phyloP scores from a whole-genome alignment of 2,113 vertebrate species.

The Stegostoma tigrinum region DNA sequence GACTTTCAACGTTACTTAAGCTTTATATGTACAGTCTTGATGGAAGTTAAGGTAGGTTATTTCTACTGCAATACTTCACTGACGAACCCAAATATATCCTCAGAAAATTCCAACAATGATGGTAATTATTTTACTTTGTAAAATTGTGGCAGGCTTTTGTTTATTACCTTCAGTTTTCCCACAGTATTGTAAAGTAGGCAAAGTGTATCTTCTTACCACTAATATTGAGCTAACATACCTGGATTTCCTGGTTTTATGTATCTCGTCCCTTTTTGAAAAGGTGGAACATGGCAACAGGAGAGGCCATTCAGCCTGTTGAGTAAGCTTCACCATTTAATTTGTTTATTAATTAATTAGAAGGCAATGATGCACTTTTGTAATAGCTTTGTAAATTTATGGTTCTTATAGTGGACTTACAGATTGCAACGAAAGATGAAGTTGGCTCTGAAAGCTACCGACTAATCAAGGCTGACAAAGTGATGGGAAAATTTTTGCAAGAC shows the following conservation, averaged over 20 bases:
- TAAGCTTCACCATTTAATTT: no score
- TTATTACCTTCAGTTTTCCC: neutral
- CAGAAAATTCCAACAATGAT: neutral
- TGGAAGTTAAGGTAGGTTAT: neutral
- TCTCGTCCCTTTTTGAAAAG: neutral
- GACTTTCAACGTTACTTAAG: neutral
- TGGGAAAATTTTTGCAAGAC: neutral
- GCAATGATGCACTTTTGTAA: neutral
- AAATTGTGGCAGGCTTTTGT: neutral
- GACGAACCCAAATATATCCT: neutral
- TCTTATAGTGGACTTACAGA: neutral
- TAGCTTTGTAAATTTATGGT: neutral
- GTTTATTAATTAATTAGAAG: no score
- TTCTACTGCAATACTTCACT: neutral
- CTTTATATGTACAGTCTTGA: neutral
- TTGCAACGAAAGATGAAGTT: neutral
- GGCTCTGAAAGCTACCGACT: neutral
- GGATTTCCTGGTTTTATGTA: neutral
- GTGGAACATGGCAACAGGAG: neutral
- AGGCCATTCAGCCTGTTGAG: no score
- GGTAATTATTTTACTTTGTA: neutral
- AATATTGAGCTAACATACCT: neutral
- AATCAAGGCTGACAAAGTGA: neutral
- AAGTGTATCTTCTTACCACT: neutral
- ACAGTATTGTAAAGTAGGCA: neutral